Evolutionary conservation across 2,797 vertebrate genomes (phyloP).

Genomic region (Triplophysa yarkandensis): DNA sequence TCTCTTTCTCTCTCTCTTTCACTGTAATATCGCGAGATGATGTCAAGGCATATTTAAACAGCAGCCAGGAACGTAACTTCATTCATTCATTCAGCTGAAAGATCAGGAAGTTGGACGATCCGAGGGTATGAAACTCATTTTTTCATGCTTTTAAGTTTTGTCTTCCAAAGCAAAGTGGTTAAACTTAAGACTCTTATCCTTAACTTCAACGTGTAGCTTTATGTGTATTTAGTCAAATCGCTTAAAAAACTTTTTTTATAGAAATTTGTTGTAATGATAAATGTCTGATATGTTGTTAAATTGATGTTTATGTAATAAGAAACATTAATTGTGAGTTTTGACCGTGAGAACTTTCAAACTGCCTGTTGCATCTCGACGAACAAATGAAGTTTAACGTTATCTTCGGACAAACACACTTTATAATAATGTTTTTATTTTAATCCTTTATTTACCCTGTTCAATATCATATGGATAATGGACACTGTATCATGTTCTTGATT

Average conservation of each 20-base stretch:
- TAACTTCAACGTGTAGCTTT: neutral
- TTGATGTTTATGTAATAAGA: neutral
- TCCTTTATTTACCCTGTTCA: too few relatives aligned
- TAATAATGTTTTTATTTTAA: too few relatives aligned
- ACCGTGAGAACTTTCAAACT: neutral
- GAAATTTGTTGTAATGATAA: neutral
- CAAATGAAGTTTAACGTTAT: neutral
- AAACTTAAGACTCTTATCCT: too few relatives aligned
- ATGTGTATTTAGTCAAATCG: neutral
- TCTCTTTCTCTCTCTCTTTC: neutral
- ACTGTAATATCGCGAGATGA: conserved; percentile 70
- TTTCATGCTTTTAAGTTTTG: neutral
- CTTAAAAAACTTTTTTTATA: conserved; percentile 10
- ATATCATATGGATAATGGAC: too few relatives aligned
- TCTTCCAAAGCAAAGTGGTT: neutral
- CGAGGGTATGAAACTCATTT: conserved; percentile 19
- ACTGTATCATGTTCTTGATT: neutral
- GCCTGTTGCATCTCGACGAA: neutral
- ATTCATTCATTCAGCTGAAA: conserved; percentile 5
- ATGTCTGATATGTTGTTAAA: neutral
- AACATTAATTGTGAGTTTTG: neutral
- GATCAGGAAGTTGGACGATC: too few relatives aligned
- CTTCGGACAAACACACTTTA: too few relatives aligned
- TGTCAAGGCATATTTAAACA: conserved; percentile 55
- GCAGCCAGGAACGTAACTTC: neutral